Base-by-base conservation (phyloP, 2,797 vertebrate species). In the Takifugu ocellatus region DNA sequence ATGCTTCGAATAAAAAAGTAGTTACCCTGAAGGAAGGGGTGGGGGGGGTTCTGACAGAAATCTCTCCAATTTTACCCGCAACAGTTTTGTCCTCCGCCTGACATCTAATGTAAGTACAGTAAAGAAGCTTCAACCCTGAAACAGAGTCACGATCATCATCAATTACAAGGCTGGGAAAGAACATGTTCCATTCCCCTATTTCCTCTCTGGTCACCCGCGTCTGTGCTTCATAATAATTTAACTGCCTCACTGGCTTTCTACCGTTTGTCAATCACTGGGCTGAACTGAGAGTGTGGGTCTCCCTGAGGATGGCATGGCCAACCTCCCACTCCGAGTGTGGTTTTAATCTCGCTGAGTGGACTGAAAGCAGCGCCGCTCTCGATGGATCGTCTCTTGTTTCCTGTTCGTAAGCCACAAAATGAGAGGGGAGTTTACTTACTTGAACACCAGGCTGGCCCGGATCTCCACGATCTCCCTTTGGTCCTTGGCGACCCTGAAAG, bases 391-490 rank as follows among this genome's bases (percentile, higher is more conserved):
- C 65, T 86, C 68, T 73, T 52, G 77, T 74, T 85, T 88, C 84
- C 82, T 81, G 65, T 79, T 82, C 69, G 71, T 79, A 78, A 81
- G 81, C 82, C 84, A 86, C 83, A 77, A 75, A 80, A 72, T 71
- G 56, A 80, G 25, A 68, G 67, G 60, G 64, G 66, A 61, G 53
- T 5, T 8, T 8, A 88, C 95, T 93, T 90, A 99, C 97, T 55
- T 92, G 89, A 64, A 90, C 78, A 33, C 97, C 97, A 73, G 92
- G 61, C 67, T 93, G 75, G 49, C 97, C 97, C 15, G 92, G 85
- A 63, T 96, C 95, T 84, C 97, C 97, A 59, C 88, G 26, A 78
- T 99, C 97, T 77, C 97, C 97, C 89, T 99, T 99, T 85, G 93
- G 91, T 85, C 97, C 97, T 43, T 88, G 92, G n/a, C 95, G 95